Evolutionary conservation across 1,140 invertebrate species (phyloP), one percentile per base, ranked within the genome.

Genomic region (Spodoptera frugiperda): DNA sequence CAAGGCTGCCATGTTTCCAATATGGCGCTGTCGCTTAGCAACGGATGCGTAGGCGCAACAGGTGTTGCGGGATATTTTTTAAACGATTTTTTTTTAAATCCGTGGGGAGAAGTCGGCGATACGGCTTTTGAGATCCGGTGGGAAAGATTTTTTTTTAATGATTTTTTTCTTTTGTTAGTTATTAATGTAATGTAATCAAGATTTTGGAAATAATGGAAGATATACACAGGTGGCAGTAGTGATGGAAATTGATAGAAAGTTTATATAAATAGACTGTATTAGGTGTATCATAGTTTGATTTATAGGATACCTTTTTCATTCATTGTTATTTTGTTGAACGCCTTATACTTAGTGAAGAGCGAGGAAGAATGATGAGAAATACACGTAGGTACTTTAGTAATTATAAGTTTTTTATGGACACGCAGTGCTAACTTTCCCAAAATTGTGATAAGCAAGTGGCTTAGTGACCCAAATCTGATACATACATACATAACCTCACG

Each of bases 11-110:
- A 87, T 89, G 77, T 80, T 80, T 77, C 17, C 78, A 83, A 89
- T 83, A 89, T 88, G 88, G 89, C 87, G 84, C 82, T 72, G 85
- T 84, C 80, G 80, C 81, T 54, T 82, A 78, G 84, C 83, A 80
- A 81, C 90, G 88, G 87, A 87, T 91, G 89, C 89, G 89, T 86
- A 78, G 89, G 88, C 82, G 90, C 87, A 89, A 91, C 91, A 93
- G 89, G 89, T 91, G 90, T 85, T 85, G 79, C 76, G 82, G 30
- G 73, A 68, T 82, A 81, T 81, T 88, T 89, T 88, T 87, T 84
- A 81, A 25, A 79, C 25, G n/a, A 8, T 55, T 85, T 87, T 87
- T 89, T 89, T 87, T 78, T 78, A 44, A 78, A 79, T 82, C 61
- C 61, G 71, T 44, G 77, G 82, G 78, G 72, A 72, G 72, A 77